Percentiles rank a stretch among this genome's conserved stretches.
Conservation (phyloP, 1,140 invertebrate genomes). For the Drosophila leontia region DNA sequence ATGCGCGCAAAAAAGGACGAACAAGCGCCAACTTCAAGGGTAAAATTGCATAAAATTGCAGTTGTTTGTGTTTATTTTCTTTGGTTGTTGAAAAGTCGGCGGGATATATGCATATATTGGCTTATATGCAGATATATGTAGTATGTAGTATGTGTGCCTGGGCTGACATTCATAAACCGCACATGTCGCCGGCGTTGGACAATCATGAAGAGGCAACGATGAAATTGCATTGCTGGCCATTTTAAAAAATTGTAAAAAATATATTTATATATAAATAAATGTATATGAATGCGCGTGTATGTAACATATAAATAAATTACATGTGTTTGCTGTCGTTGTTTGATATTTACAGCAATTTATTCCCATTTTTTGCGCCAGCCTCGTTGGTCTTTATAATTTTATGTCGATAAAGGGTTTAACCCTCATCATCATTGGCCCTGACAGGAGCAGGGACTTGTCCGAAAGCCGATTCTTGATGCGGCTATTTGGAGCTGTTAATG, state of each 20-base stretch:
- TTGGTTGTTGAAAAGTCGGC: conserved; percentile 4
- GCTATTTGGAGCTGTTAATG: conserved; percentile 11
- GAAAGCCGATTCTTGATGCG: conserved; percentile 8
- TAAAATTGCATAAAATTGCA: conserved; percentile 53
- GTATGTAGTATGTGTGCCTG: conserved; percentile 6
- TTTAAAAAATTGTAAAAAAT: conserved; percentile 28
- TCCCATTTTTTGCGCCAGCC: conserved; percentile 23
- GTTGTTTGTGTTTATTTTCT: conserved; percentile 45
- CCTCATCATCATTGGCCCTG: conserved; percentile 44
- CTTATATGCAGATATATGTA: conserved; percentile 1
- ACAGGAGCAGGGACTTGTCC: conserved; percentile 30
- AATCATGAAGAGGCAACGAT: conserved; percentile 24
- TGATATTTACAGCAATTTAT: conserved; percentile 43
- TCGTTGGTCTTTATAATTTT: conserved; percentile 5
- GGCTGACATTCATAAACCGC: conserved; percentile 58
- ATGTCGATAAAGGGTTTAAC: conserved; percentile 38
- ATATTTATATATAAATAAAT: not conserved
- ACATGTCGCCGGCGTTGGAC: conserved; percentile 45
- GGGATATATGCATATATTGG: not conserved
- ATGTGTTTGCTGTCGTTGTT: conserved; percentile 48
- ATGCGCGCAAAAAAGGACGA: not conserved
- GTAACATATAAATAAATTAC: conserved; percentile 45
- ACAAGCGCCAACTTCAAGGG: conserved; percentile 5
- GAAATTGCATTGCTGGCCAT: conserved; percentile 52
- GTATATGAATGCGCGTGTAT: not conserved